Base-by-base conservation (phyloP, 1,140 invertebrate species). In the Cyclina sinensis region DNA sequence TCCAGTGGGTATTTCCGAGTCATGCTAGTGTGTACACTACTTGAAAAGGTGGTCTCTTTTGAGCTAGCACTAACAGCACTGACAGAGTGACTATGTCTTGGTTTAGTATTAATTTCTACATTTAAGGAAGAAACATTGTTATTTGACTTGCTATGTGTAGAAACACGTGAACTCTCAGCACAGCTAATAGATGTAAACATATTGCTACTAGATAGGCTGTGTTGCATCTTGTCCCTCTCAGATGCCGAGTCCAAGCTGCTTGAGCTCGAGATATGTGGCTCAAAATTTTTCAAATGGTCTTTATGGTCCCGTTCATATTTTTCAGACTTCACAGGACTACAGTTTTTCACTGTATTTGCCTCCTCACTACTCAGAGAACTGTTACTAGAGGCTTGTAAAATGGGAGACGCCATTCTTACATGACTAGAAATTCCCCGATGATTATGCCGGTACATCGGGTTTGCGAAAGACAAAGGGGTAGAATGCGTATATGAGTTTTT, bases 391-490 rank as follows among this genome's bases (percentile, higher is more conserved):
- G 79, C 84, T 68, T 91, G 88, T 32, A 54, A 51, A 9, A 89
- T 59, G 2, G 91, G 87, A 11, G 90, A 90, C 0, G 91, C 79
- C n/a, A 89, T 89, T n/a, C 86, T 88, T 21, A 84, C 80, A 51
- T 84, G 90, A 87, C 89, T 90, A 81, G 92, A 91, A 79, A 86
- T 86, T 11, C 43, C 85, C 24, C 83, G 84, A 37, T 91, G 90
- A 48, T 91, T 91, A 82, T 92, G 94, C 76, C 95, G 93, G 94
- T 98, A 98, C 65, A 98, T 97, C 2, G 98, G 98, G 96, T 98
- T 98, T 48, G 97, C 97, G 91, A 98, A 98, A 43, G 98, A 98
- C 70, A 98, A 94, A 7, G 98, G 97, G n/a, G 86, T 88, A n/a
- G 86, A 88, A 59, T 87, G 85, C 1, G 85, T 78, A 35, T 43